Percentiles rank a stretch among this genome's conserved stretches.
Evolutionary conservation across 2,888 invertebrate species (phyloP).

Genomic region (Lithophane semibrunnea): DNA sequence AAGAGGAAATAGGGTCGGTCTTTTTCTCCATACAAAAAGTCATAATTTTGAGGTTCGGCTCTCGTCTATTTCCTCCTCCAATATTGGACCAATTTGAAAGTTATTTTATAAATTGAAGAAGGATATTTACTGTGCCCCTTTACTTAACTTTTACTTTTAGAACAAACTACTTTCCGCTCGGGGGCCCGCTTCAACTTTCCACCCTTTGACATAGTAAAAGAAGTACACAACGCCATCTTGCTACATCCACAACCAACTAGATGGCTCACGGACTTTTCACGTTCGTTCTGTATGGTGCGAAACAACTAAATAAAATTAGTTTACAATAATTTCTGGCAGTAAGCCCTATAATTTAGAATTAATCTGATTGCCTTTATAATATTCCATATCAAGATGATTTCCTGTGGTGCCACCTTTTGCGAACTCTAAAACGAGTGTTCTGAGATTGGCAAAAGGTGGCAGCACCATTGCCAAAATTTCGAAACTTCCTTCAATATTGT

Average conservation of each 20-base stretch:
- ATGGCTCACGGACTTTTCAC: neutral
- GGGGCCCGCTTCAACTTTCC: too few relatives aligned
- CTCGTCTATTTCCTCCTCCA: too few relatives aligned
- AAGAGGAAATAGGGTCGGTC: too few relatives aligned
- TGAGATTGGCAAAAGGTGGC: constrained; percentile 28
- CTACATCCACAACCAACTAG: neutral
- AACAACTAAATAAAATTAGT: too few relatives aligned
- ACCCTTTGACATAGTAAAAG: neutral
- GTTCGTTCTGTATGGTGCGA: neutral
- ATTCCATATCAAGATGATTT: neutral
- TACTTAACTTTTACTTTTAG: too few relatives aligned
- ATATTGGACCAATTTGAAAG: too few relatives aligned
- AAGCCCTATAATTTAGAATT: too few relatives aligned
- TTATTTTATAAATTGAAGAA: too few relatives aligned
- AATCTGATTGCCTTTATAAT: neutral
- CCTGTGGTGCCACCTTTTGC: neutral
- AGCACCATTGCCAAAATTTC: neutral
- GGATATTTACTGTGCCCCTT: too few relatives aligned
- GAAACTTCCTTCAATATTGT: neutral
- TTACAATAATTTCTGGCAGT: too few relatives aligned
- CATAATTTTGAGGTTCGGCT: too few relatives aligned
- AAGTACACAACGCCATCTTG: constrained; percentile 23
- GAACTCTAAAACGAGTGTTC: neutral
- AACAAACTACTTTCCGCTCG: neutral
- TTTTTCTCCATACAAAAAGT: too few relatives aligned